Evolutionary conservation across 2,888 invertebrate genomes (phyloP).

Genomic region (Spodoptera littoralis): DNA sequence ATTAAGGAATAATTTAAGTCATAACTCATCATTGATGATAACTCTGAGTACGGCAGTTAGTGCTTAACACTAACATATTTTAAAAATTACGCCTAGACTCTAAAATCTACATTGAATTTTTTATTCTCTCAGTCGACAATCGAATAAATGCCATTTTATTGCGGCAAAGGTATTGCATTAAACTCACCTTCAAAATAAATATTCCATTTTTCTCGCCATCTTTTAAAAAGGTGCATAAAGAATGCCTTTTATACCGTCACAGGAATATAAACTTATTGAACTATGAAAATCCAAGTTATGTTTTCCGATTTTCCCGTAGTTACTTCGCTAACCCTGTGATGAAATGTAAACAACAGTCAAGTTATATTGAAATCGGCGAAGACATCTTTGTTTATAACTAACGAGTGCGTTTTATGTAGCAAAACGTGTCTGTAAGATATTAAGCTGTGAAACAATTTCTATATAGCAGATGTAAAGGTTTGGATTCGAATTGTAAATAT

Average conservation of each 20-base stretch:
- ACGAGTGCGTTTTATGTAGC: constrained; percentile 32
- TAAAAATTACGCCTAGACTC: too few relatives aligned
- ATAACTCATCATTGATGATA: too few relatives aligned
- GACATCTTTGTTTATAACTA: constrained; percentile 42
- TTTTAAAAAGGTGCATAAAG: background rate
- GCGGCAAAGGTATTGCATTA: too few relatives aligned
- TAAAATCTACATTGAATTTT: too few relatives aligned
- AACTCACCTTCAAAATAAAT: too few relatives aligned
- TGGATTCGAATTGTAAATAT: background rate
- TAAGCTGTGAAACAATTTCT: constrained; percentile 8
- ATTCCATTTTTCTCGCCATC: too few relatives aligned
- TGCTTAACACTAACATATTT: too few relatives aligned
- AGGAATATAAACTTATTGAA: constrained; percentile 7
- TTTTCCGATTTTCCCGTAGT: constrained; percentile 11
- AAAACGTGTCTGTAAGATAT: constrained; percentile 18
- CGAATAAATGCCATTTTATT: too few relatives aligned
- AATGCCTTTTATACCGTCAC: too few relatives aligned
- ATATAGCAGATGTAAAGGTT: background rate
- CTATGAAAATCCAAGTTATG: background rate
- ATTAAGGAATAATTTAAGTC: too few relatives aligned
- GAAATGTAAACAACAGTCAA: constrained; percentile 43
- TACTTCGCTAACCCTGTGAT: constrained; percentile 13
- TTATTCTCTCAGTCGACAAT: too few relatives aligned
- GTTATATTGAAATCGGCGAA: constrained; percentile 48
- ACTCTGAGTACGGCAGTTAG: too few relatives aligned